phyloP scores from a whole-genome alignment of 2,888 invertebrate species.

The Neoaliturus tenellus region DNA sequence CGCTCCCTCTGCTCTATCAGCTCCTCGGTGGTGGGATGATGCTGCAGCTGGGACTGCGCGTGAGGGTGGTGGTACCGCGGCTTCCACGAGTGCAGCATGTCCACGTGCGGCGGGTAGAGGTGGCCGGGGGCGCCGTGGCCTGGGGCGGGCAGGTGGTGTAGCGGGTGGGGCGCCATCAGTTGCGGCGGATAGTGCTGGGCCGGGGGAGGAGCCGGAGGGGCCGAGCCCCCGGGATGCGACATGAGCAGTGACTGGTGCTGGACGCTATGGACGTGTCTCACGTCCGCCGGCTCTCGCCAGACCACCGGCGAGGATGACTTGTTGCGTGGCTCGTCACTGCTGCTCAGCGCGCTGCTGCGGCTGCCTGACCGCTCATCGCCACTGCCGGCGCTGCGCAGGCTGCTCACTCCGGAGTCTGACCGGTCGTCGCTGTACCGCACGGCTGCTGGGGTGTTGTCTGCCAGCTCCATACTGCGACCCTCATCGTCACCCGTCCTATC shows the following conservation, averaged over 20 bases:
- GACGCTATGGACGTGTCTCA: slow-evolving; percentile 78
- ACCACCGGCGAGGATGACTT: slow-evolving; percentile 64
- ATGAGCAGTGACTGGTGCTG: slow-evolving; percentile 78
- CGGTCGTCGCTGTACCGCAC: slow-evolving; percentile 71
- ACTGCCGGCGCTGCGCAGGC: slow-evolving; percentile 79
- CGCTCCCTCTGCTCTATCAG: slow-evolving; percentile 74
- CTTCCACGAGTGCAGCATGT: slow-evolving; percentile 73
- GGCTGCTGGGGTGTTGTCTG: slow-evolving; percentile 69
- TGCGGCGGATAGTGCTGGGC: slow-evolving; percentile 70
- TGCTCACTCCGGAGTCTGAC: slow-evolving; percentile 84
- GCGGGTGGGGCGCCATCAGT: slow-evolving; percentile 68
- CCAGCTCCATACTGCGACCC: slow-evolving; percentile 72
- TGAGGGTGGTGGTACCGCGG: slow-evolving; percentile 63
- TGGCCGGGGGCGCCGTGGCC: slow-evolving; percentile 63
- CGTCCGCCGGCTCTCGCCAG: slow-evolving; percentile 73
- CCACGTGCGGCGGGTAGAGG: slow-evolving; percentile 62
- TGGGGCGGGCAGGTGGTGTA: slow-evolving; percentile 67
- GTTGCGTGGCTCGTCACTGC: slow-evolving; percentile 80
- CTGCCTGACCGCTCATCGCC: slow-evolving; percentile 87
- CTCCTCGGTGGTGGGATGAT: slow-evolving; percentile 72
- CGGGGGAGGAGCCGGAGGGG: slow-evolving; percentile 71
- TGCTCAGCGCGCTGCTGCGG: slow-evolving; percentile 84
- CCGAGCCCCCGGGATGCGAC: slow-evolving; percentile 74
- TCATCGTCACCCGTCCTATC: slow-evolving; percentile 72
- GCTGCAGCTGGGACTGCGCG: slow-evolving; percentile 56